These are phyloP conservation scores for Keiferia lycopersicella DNA, from an alignment of 2,888 invertebrate genomes.

Conservation along the genomic window DNA sequence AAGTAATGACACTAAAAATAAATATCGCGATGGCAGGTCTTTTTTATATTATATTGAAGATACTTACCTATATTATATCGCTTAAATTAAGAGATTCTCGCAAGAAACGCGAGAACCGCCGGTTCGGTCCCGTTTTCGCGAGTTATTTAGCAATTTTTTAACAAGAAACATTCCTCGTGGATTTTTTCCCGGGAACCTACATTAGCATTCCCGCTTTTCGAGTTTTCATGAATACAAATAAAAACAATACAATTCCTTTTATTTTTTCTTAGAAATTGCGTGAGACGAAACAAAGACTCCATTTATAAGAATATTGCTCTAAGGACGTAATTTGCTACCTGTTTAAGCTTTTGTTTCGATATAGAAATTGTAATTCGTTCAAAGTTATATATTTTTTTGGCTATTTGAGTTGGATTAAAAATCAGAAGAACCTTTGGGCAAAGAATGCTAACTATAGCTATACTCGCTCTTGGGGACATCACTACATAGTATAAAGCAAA, in stretches of 20 bases:
- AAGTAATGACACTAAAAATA: no score
- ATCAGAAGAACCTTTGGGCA: no score
- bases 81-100: background rate
- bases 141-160: conserved; percentile 14
- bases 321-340: background rate
- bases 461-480: no score
- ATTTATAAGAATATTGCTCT: background rate
- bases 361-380: no score
- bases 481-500: no score
- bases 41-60: no score
- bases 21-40: background rate
- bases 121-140: background rate
- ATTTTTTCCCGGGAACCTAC: conserved; percentile 4
- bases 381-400: no score
- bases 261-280: background rate
- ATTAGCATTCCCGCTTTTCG: conserved; percentile 2
- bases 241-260: background rate
- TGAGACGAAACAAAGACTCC: background rate
- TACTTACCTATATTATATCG: background rate
- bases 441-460: no score
- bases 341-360: no score
- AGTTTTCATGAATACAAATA: conserved; percentile 17
- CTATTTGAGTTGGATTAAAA: no score
- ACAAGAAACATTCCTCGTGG: conserved; percentile 5
- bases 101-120: background rate